Evolutionary conservation across 2,888 invertebrate genomes (phyloP), one percentile per base, ranked within the genome.

Genomic region (Epinotia brunnichana): DNA sequence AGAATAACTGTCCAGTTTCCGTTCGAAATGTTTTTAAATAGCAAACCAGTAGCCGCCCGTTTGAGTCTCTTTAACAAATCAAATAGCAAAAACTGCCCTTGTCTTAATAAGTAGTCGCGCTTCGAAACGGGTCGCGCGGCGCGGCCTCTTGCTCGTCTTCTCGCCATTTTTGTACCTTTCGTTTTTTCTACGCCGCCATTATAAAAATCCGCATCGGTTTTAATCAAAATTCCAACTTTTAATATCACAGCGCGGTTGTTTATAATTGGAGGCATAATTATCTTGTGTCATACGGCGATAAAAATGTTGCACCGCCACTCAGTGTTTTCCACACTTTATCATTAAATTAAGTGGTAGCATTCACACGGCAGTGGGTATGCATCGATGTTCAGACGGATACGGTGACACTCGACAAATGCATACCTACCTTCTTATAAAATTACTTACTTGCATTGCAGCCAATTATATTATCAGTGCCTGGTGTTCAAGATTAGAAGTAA

Each of bases 21-120:
- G 92, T 90, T 92, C 87, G 83, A 87, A 90, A 88, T 83, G 90
- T 85, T 87, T 91, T 89, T 88, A 90, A 92, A 92, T 92, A 92
- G 91, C 90, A 88, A 92, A 91, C 92, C 89, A 87, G 92, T 92
- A 90, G 82, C 51, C 44, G 61, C 71, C 78, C 80, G 87, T 90
- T 90, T 89, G 90, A 89, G 85, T 85, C 87, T 90, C 87, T 91
- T 91, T 91, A 89, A 88, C 90, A 92, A 92, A 92, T 92, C 90
- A 92, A 92, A 92, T 90, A 90, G 90, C 89, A 92, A 92, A 92
- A 92, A 92, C 90, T 90, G 91, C 90, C 87, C 90, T 87, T 85
- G 91, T 89, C 91, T 92, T 91, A 92, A 92, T 92, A 91, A 91
- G 92, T 90, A 91, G 85, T 85, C 82, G 84, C 82, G 86, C 79